A percentile compares a stretch with the other conserved stretches of the same genome.
phyloP scores from a whole-genome alignment of 1,140 invertebrate genomes.

The Magallana gigas region DNA sequence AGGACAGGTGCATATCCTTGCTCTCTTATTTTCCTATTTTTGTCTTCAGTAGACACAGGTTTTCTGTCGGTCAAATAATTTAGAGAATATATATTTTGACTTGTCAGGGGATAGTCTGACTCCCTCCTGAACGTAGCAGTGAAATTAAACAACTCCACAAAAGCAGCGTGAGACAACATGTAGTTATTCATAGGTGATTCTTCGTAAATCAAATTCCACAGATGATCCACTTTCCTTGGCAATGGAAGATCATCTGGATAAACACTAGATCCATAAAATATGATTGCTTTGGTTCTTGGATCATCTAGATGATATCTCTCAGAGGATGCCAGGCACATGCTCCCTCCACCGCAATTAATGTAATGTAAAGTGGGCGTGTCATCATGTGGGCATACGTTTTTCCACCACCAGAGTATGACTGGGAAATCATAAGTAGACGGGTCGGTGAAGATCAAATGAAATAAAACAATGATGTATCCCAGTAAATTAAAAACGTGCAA shows the following conservation, averaged over 20 bases:
- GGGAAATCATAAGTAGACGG: conserved; percentile 44
- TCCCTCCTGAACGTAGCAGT: conserved; percentile 89
- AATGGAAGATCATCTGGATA: conserved; percentile 85
- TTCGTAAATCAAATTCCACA: conserved; percentile 91
- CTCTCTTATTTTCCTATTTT: conserved; percentile 81
- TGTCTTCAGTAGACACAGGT: conserved; percentile 82
- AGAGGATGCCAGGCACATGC: conserved; percentile 81
- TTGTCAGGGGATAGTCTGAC: conserved; percentile 87
- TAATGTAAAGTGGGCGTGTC: conserved; percentile 7
- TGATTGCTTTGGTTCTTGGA: conserved; percentile 77
- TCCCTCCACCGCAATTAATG: conserved; percentile 70
- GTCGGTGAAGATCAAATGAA: not conserved
- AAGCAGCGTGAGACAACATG: conserved; percentile 82
- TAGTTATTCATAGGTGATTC: conserved; percentile 92
- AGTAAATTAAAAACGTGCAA: not conserved
- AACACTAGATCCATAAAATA: conserved; percentile 89
- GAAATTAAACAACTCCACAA: conserved; percentile 86
- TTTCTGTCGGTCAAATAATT: conserved; percentile 82
- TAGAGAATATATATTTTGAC: conserved; percentile 85
- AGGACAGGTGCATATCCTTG: conserved; percentile 84
- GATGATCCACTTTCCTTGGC: conserved; percentile 81
- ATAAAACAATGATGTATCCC: not conserved
- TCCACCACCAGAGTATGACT: conserved; percentile 69
- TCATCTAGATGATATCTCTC: conserved; percentile 77
- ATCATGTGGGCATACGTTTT: conserved; percentile 55